phyloP scores from a whole-genome alignment of 2,113 vertebrate species.

The Baryphthengus martii region DNA sequence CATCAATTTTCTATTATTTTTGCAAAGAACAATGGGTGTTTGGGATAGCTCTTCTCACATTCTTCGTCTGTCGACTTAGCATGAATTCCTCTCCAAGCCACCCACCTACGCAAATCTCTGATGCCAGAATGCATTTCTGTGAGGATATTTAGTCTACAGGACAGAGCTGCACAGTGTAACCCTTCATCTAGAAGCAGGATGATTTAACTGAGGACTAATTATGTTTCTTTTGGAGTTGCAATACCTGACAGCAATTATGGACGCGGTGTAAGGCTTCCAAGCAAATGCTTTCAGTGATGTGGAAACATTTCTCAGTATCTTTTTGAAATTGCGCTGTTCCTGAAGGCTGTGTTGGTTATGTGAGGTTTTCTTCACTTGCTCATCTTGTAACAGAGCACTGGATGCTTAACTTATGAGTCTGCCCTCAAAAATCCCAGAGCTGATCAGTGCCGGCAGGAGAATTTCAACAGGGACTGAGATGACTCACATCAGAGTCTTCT shows the following conservation, averaged over 20 bases:
- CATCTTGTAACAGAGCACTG: not conserved
- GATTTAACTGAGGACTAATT: not conserved
- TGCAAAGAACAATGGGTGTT: not conserved
- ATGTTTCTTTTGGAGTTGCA: not conserved
- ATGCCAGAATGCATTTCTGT: not conserved
- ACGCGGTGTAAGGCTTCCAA: not conserved
- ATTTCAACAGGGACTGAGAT: not conserved
- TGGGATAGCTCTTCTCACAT: not conserved
- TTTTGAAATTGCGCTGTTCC: not conserved
- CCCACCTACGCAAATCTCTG: not conserved
- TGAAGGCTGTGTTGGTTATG: not conserved
- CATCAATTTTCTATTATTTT: not conserved
- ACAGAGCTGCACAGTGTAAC: not conserved
- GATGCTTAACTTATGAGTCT: not conserved
- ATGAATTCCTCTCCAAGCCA: not conserved
- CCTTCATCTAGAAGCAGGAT: not conserved
- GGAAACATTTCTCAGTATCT: not conserved
- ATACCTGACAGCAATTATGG: not conserved
- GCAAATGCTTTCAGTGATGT: not conserved
- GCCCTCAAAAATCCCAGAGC: not conserved
- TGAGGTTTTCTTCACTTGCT: conserved; percentile 9
- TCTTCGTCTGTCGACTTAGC: not conserved
- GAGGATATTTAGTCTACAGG: not conserved
- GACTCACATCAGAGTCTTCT: not conserved
- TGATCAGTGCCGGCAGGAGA: rapidly evolving